phyloP scores from a whole-genome alignment of 2,113 vertebrate genomes.

The Scomber japonicus region DNA sequence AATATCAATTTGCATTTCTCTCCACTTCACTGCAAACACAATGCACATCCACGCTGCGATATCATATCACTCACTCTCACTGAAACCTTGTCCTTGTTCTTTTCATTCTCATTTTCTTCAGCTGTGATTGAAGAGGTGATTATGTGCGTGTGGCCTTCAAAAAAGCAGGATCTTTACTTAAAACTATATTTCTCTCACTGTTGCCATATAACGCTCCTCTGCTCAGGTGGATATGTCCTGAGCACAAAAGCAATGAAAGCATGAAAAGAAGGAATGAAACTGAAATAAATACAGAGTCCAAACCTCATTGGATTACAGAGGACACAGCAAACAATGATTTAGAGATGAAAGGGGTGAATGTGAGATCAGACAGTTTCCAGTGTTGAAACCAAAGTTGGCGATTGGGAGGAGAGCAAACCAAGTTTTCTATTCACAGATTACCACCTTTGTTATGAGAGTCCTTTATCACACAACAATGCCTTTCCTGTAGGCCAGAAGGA shows the following conservation, averaged over 20 bases:
- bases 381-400: conserved; percentile 15
- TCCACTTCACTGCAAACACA: conserved; percentile 31
- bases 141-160: conserved; percentile 11
- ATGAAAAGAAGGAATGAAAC: conserved; percentile 22
- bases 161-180: conserved; percentile 18
- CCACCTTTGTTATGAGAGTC: conserved; percentile 14
- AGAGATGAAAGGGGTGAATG: conserved; percentile 43
- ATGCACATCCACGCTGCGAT: conserved; percentile 23
- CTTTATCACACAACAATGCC: conserved; percentile 38
- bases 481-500: conserved; percentile 16
- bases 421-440: conserved; percentile 47
- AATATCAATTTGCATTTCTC: conserved; percentile 68
- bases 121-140: conserved; percentile 49
- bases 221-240: conserved; percentile 10
- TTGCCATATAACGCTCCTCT: neutral
- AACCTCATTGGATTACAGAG: conserved; percentile 22
- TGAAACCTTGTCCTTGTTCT: conserved; percentile 46
- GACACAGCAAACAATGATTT: conserved; percentile 41
- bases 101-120: conserved; percentile 22
- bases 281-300: conserved; percentile 31
- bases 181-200: neutral
- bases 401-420: conserved; percentile 28
- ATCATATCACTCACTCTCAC: conserved; percentile 31
- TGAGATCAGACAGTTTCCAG: conserved; percentile 32
- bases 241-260: conserved; percentile 13